Conservation (phyloP, 1,140 invertebrate genomes). For the Calosoma granatense region DNA sequence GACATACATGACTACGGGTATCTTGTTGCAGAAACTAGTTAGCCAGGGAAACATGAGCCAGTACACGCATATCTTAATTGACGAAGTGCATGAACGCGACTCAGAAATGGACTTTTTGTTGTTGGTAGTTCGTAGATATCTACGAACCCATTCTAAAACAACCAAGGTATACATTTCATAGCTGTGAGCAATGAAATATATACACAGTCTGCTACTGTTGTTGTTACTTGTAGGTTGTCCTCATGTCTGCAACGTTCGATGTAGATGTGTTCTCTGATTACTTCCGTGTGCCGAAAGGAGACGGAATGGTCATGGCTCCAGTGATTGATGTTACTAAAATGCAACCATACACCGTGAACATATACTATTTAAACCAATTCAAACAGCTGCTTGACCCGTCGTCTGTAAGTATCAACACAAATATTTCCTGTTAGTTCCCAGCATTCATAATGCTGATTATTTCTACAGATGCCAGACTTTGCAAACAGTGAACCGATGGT, state of each 20-base stretch:
- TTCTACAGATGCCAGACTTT: slow-evolving; percentile 39
- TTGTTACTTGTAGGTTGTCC: slow-evolving; percentile 51
- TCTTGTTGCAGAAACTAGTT: slow-evolving; percentile 65
- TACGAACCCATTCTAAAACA: slow-evolving; percentile 56
- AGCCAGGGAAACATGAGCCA: slow-evolving; percentile 48
- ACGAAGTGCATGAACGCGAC: slow-evolving; percentile 93
- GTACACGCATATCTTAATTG: slow-evolving; percentile 87
- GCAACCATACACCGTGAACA: slow-evolving; percentile 43
- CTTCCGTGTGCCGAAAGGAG: slow-evolving; percentile 45
- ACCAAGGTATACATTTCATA: slow-evolving; percentile 49
- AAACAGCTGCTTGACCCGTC: slow-evolving; percentile 21
- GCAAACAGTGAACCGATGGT: slow-evolving; percentile 42
- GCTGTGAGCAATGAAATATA: background rate
- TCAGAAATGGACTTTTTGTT: slow-evolving; percentile 88
- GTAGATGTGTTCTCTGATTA: slow-evolving; percentile 60
- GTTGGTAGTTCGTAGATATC: slow-evolving; percentile 69
- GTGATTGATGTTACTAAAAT: slow-evolving; percentile 44
- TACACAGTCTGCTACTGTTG: background rate
- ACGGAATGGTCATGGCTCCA: slow-evolving; percentile 38
- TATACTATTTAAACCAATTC: slow-evolving; percentile 62
- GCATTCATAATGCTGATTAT: no score
- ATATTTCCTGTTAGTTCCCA: no score
- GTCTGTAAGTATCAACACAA: slow-evolving; percentile 24
- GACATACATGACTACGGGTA: slow-evolving; percentile 78
- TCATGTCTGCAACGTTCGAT: slow-evolving; percentile 86